These are phyloP conservation scores for Alexandromys fortis DNA, from an alignment of 2,113 vertebrate genomes.

Conservation along the genomic window DNA sequence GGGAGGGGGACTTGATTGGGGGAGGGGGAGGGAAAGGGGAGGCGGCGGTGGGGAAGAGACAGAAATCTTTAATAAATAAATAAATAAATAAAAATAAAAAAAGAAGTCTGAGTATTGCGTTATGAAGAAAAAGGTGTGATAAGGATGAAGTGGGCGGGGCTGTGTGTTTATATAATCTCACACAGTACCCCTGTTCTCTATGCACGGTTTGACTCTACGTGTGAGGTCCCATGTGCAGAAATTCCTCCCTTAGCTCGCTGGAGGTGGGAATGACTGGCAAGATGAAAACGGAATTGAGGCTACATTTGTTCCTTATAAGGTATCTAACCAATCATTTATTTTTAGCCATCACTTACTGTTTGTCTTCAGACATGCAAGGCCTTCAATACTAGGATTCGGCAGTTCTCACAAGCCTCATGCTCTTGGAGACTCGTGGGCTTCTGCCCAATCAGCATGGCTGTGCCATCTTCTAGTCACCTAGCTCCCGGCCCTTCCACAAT, in stretches of 20 bases:
- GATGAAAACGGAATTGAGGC: not conserved
- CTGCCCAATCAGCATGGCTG: not conserved
- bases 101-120: not conserved
- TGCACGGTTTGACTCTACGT: not conserved
- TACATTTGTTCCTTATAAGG: not conserved
- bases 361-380: not conserved
- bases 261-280: not conserved
- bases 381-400: not conserved
- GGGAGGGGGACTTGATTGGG: too few species aligned
- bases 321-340: not conserved
- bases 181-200: not conserved
- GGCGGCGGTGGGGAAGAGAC: too few species aligned
- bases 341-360: not conserved
- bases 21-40: too few species aligned
- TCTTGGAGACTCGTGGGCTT: not conserved
- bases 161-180: not conserved
- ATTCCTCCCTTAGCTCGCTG: not conserved
- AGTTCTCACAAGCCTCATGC: not conserved
- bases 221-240: not conserved
- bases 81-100: too few species aligned
- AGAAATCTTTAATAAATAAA: too few species aligned
- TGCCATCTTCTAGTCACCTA: not conserved
- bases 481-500: not conserved
- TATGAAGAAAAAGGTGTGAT: not conserved
- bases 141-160: accelerated